phyloP scores from a whole-genome alignment of 1,140 invertebrate genomes.

The Micrasema minimum region DNA sequence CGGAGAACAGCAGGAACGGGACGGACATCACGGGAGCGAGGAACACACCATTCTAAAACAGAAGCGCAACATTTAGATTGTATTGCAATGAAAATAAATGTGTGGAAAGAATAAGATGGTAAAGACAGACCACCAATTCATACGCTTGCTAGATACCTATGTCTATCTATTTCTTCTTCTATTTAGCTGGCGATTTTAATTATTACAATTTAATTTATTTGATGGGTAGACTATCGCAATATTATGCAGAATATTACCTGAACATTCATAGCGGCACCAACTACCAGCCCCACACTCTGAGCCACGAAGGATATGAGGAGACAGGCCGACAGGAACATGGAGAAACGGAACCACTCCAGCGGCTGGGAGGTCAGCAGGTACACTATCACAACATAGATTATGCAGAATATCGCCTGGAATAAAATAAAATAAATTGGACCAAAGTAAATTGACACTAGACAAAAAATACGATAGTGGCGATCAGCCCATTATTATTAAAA shows the following conservation, averaged over 20 bases:
- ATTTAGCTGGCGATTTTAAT: too few relatives aligned
- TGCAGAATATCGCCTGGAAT: conserved; percentile 85
- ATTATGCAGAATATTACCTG: conserved; percentile 66
- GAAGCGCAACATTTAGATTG: not conserved
- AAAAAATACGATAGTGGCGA: too few relatives aligned
- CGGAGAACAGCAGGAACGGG: conserved; percentile 93
- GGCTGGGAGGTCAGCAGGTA: conserved; percentile 97
- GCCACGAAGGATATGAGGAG: conserved; percentile 94
- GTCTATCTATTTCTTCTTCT: too few relatives aligned
- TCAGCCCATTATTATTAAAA: not conserved
- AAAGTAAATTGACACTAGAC: too few relatives aligned
- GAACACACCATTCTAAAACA: conserved; percentile 89
- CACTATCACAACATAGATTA: conserved; percentile 92
- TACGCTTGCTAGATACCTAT: too few relatives aligned
- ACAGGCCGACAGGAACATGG: conserved; percentile 90
- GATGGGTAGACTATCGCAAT: too few relatives aligned
- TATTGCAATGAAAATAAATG: too few relatives aligned
- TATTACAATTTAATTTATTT: too few relatives aligned
- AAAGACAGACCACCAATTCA: too few relatives aligned
- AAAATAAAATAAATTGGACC: not conserved
- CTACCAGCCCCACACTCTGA: conserved; percentile 93
- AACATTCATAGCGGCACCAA: conserved; percentile 94
- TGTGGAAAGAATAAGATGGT: too few relatives aligned
- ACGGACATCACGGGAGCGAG: conserved; percentile 95
- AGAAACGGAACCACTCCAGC: conserved; percentile 81